Conservation (phyloP, 2,113 vertebrate genomes). For the Vidua chalybeata region DNA sequence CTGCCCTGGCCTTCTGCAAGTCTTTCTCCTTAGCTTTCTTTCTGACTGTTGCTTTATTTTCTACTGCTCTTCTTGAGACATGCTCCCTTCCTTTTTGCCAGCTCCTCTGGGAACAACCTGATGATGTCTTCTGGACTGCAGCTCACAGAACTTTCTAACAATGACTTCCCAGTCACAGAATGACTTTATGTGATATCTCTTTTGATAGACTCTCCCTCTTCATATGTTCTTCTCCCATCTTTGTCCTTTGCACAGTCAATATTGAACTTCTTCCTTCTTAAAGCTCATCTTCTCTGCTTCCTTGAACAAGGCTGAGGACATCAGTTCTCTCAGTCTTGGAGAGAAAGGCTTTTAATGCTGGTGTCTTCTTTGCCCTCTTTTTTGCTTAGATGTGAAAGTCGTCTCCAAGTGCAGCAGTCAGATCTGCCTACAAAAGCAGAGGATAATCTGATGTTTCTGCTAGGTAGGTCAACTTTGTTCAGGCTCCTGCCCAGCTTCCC, state of each 20-base stretch:
- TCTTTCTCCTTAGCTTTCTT: not conserved
- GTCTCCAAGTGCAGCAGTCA: not conserved
- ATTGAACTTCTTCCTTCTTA: not conserved
- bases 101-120: not conserved
- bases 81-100: not conserved
- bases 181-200: not conserved
- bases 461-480: not conserved
- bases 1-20: not conserved
- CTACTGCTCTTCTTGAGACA: not conserved
- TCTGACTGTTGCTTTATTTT: not conserved
- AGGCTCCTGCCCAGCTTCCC: not conserved
- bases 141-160: not conserved
- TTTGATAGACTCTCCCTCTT: not conserved
- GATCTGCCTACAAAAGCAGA: not conserved
- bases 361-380: not conserved
- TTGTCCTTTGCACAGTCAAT: not conserved
- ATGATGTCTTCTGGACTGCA: not conserved
- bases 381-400: not conserved
- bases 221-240: not conserved
- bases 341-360: not conserved
- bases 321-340: not conserved
- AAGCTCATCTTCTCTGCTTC: not conserved
- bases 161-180: not conserved
- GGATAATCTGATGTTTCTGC: not conserved
- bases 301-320: not conserved